Evolutionary conservation across 1,140 invertebrate genomes (phyloP).

Genomic region (Caenorhabditis tropicalis): DNA sequence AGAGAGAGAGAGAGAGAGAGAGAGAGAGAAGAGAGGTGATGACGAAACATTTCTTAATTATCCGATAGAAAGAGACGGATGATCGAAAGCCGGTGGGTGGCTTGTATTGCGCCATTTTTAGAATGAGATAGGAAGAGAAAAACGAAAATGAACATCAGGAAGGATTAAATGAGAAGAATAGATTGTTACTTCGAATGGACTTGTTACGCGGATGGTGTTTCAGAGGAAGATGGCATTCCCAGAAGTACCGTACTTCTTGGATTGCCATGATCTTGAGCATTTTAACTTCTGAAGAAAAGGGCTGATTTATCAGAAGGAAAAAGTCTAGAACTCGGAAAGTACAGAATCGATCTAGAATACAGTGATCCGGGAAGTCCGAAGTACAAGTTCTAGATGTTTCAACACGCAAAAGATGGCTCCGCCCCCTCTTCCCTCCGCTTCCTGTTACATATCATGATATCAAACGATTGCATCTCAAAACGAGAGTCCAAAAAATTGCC

Average conservation of each 20-base stretch:
- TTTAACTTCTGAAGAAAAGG: too few relatives aligned
- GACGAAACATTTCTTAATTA: conserved; percentile 33
- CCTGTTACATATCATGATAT: not conserved
- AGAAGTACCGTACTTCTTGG: too few relatives aligned
- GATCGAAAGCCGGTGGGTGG: conserved; percentile 5
- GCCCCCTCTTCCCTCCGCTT: not conserved
- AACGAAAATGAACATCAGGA: not conserved
- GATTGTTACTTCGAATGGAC: not conserved
- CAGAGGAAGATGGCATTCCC: too few relatives aligned
- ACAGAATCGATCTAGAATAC: too few relatives aligned
- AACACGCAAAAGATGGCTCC: not conserved
- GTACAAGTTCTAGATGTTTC: not conserved
- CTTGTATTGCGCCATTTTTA: conserved; percentile 21
- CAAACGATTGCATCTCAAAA: not conserved
- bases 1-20: too few relatives aligned
- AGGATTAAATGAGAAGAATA: not conserved
- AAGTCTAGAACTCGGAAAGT: too few relatives aligned
- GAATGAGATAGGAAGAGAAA: not conserved
- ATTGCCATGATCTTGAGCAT: too few relatives aligned
- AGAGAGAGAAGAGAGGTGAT: not conserved
- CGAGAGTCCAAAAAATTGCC: not conserved
- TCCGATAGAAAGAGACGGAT: not conserved
- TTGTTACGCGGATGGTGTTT: too few relatives aligned
- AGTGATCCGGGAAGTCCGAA: too few relatives aligned
- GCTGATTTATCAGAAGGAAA: too few relatives aligned